Evolutionary conservation across 2,113 vertebrate species (phyloP).

Genomic region (Zosterops hypoxanthus): DNA sequence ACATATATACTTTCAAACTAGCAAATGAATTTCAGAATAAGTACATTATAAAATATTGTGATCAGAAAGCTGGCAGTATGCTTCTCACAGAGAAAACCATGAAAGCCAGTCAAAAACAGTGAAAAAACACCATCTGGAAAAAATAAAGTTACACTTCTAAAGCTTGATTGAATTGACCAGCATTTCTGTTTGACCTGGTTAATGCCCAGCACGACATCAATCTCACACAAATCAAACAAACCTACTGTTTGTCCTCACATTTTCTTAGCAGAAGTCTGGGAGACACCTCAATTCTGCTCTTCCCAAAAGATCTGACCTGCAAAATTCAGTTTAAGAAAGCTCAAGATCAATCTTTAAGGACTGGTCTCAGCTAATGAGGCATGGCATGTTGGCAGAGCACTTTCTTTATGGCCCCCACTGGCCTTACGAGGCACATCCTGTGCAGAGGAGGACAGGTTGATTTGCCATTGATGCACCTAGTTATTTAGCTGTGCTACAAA

Average conservation of each 20-base stretch:
- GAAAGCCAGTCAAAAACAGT: neutral
- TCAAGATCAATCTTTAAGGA: neutral
- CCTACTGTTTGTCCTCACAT: neutral
- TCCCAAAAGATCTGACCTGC: neutral
- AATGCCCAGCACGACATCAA: neutral
- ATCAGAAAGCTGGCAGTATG: neutral
- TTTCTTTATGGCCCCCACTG: neutral
- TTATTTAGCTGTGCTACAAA: neutral
- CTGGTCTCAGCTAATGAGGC: neutral
- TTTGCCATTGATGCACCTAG: neutral
- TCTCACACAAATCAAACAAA: neutral
- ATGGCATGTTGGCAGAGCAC: neutral
- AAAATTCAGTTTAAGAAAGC: neutral
- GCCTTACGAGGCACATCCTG: neutral
- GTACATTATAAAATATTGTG: neutral
- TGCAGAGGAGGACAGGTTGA: neutral
- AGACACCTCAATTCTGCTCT: neutral
- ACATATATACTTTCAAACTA: neutral
- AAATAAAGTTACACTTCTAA: neutral
- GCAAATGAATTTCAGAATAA: neutral
- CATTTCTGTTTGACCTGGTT: neutral
- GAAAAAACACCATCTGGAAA: neutral
- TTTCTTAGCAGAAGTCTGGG: neutral
- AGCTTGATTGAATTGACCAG: neutral
- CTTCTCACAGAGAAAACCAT: neutral